These are phyloP conservation scores for Scatophagus argus DNA, from an alignment of 2,113 vertebrate genomes.

Conservation along the genomic window DNA sequence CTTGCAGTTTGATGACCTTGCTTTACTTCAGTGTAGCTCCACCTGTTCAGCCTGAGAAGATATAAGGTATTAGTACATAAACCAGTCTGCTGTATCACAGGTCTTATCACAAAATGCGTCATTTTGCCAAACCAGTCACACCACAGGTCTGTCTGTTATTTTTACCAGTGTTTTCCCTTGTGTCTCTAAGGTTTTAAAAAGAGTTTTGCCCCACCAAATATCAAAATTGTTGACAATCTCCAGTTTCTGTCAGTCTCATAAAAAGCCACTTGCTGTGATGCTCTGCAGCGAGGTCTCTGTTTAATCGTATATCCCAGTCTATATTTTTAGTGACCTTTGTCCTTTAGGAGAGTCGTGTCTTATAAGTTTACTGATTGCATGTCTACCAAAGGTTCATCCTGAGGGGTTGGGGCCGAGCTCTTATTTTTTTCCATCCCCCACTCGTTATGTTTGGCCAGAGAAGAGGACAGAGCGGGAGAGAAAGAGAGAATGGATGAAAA, in stretches of 20 bases:
- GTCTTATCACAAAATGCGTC: neutral
- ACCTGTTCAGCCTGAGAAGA: neutral
- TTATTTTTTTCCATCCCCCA: constrained; percentile 47
- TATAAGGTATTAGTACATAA: no score
- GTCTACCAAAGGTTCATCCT: constrained; percentile 8
- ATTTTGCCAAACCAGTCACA: neutral
- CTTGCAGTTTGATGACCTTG: neutral
- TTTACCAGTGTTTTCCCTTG: no score
- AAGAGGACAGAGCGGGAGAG: constrained; percentile 56
- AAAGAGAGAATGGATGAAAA: constrained; percentile 66
- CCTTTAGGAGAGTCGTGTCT: constrained; percentile 24
- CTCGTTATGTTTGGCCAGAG: constrained; percentile 72
- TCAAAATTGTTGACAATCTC: no score
- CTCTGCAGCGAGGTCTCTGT: neutral
- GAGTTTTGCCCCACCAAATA: no score
- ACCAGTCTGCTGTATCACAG: neutral
- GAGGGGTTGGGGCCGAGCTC: constrained; percentile 30
- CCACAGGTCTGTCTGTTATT: no score
- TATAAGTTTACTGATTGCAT: constrained; percentile 30
- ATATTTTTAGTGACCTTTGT: constrained; percentile 32
- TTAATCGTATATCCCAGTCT: neutral
- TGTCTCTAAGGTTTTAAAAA: no score
- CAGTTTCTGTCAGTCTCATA: neutral
- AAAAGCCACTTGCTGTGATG: constrained; percentile 12
- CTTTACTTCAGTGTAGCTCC: neutral